Base-by-base conservation (phyloP, 2,888 invertebrate genomes). In the Lepidocyrtinus sp. region DNA sequence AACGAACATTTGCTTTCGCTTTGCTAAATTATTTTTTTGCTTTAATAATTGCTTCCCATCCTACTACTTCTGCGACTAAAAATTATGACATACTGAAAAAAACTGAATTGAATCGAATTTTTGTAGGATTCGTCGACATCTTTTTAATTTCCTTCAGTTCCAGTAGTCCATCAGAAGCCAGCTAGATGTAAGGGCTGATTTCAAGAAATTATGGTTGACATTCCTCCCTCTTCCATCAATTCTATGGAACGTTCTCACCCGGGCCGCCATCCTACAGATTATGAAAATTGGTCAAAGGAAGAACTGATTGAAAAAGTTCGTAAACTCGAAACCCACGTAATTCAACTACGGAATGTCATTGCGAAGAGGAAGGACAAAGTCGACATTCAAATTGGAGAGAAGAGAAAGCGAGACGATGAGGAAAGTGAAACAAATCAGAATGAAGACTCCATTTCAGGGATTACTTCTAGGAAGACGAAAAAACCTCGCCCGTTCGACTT, bases 291-390 rank as follows among this genome's bases (percentile, higher is more conserved):
- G 55, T 71, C 83, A 9, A 82, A 74, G 69, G 80, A 95, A 92
- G 94, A 94, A 87, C 89, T 97, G 65, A 91, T 95, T 45, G 91
- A 92, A 21, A 92, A 91, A 89, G 91, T 96, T 77, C 89, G 93
- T 50, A 92, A 93, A 87, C 87, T 96, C 64, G 92, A 95, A 89
- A 92, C 94, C 0, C 95, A 96, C 87, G 96, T 95, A 87, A 88
- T 90, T 26, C 96, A 97, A 88, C 88, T 97, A 1, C 93, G 92
- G 88, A 89, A 89, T 86, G 87, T 90, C 22, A 87, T 90, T 59
- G 87, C 88, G 15, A 89, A 89, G 75, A 61, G 17, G 67, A 74
- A 24, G 5, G 72, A 55, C 22, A 59, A 67, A 55, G 72, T 65
- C 27, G 86, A 15, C 83, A 68, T 9, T 75, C 15, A 83, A 78